These are phyloP conservation scores for Serrognathus titanus DNA, from an alignment of 2,888 invertebrate species.

Conservation along the genomic window DNA sequence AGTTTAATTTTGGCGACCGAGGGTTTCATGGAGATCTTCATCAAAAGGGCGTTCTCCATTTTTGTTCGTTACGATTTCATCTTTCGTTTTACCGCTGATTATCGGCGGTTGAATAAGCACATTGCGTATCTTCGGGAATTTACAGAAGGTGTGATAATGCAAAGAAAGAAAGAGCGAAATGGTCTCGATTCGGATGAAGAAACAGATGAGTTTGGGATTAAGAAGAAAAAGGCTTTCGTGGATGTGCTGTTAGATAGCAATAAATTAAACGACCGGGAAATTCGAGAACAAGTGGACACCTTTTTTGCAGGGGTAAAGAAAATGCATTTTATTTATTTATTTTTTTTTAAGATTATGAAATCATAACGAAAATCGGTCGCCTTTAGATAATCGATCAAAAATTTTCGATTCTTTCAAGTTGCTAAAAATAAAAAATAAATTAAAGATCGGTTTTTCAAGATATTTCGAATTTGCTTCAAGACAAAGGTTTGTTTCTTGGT, in stretches of 20 bases:
- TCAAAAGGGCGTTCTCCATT: slow-evolving; percentile 25
- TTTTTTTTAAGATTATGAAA: too few species aligned
- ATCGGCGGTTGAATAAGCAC: slow-evolving; percentile 16
- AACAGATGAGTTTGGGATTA: slow-evolving; percentile 10
- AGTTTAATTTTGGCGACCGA: slow-evolving; percentile 23
- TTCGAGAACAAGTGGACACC: slow-evolving; percentile 57
- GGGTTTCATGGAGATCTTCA: slow-evolving; percentile 23
- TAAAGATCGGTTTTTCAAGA: too few species aligned
- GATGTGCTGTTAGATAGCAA: slow-evolving; percentile 48
- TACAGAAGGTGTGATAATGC: slow-evolving; percentile 19
- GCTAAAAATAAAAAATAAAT: too few species aligned
- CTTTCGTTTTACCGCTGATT: slow-evolving; percentile 23
- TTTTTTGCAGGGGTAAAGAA: slow-evolving; percentile 55
- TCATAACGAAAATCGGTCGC: too few species aligned
- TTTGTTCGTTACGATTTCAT: slow-evolving; percentile 23
- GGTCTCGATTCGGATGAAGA: background rate
- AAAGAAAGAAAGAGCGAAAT: slow-evolving; percentile 19
- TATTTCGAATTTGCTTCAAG: too few species aligned
- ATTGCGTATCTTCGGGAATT: slow-evolving; percentile 20
- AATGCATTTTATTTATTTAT: background rate
- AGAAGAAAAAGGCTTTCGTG: slow-evolving; percentile 14
- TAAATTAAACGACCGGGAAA: slow-evolving; percentile 49
- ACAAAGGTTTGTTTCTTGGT: too few species aligned
- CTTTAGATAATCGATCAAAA: too few species aligned
- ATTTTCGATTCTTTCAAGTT: too few species aligned